Evolutionary conservation across 2,888 invertebrate genomes (phyloP), one percentile per base, ranked within the genome.

Genomic region (Tachina grossa): DNA sequence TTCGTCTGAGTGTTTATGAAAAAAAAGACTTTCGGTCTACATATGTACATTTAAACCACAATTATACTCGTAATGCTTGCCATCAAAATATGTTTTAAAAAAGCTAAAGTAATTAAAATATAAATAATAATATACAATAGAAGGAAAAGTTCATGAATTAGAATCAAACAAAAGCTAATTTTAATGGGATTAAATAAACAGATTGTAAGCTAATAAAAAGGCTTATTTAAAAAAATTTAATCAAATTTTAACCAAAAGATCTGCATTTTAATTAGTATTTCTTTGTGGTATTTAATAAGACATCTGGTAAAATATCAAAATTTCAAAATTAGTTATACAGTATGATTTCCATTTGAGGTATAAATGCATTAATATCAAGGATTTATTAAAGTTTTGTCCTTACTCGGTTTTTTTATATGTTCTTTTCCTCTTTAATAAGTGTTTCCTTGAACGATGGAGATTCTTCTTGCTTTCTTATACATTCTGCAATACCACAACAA

Each of bases 111-210:
- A 49, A 59, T 61, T 80, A 65, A 57, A 22, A 55, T 51, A 66
- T 69, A 66, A 66, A 43, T 59, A 16, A 75, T 59, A 61, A 19
- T 47, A 31, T 45, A 81, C 68, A 68, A 68, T 61, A 68, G 45
- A 16, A 41, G 14, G 39, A 78, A 81, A 81, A 74, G 80, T 74
- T 74, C 31, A 66, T 61, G 51, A 59, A 43, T 59, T 61, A 68
- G 22, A 49, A 13, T n/a, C 14, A 57, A 57, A 72, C 49, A 72
- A 80, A 66, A 55, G 16, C 41, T 39, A 41, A 63, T 51, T 74
- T 51, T 14, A 22, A n/a, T 16, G 51, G n/a, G 16, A 76, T 49
- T 47, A 61, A 14, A 6, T 1, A 41, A 55, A 49, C 3, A 9
- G 51, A 19, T 4, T 72, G 55, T 39, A 19, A 65, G 41, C 22